Evolutionary conservation across 2,113 vertebrate species (phyloP).

Genomic region (Aplodontia rufa): DNA sequence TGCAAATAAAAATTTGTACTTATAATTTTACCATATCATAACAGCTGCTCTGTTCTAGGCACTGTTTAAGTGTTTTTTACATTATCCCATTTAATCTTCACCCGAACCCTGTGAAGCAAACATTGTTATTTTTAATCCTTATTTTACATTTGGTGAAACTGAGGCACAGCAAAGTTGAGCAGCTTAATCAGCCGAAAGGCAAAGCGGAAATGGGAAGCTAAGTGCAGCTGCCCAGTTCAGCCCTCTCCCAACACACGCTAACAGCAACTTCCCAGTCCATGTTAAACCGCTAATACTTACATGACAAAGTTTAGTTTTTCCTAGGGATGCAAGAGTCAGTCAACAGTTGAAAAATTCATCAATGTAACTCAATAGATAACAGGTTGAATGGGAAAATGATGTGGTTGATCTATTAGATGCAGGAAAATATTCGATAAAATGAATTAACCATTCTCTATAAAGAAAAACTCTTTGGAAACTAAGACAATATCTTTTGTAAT

Average conservation of each 20-base stretch:
- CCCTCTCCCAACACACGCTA: background rate
- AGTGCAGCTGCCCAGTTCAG: background rate
- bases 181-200: background rate
- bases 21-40: slow-evolving; percentile 12
- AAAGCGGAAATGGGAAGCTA: background rate
- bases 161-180: too few relatives aligned
- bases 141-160: too few relatives aligned
- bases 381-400: background rate
- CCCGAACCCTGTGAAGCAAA: background rate
- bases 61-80: background rate
- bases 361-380: background rate
- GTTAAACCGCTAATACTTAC: background rate
- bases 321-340: background rate
- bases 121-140: background rate
- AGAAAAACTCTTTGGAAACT: background rate
- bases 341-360: background rate
- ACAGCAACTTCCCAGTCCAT: background rate
- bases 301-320: background rate
- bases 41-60: background rate
- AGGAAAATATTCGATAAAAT: background rate
- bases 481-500: background rate
- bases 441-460: background rate
- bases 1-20: background rate
- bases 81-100: background rate
- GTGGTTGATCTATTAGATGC: background rate